Percentiles rank a stretch among this genome's conserved stretches.
These are phyloP conservation scores for Psettodes erumei DNA, from an alignment of 2,113 vertebrate genomes.

Conservation along the genomic window DNA sequence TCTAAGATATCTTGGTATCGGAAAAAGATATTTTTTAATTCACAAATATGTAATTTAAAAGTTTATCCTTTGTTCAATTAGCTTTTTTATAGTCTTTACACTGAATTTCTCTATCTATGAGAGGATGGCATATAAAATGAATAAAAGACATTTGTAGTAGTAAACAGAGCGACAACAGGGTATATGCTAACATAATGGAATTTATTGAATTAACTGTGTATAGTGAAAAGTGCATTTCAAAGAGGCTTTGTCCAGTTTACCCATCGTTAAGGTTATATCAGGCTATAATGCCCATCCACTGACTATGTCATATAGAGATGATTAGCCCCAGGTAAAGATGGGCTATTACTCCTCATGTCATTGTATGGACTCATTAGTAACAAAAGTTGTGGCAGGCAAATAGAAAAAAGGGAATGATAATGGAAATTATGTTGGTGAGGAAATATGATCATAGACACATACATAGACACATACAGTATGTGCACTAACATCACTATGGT, in stretches of 20 bases:
- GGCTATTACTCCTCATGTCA: background rate
- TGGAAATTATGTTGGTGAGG: background rate
- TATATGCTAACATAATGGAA: constrained; percentile 3
- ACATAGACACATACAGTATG: too few relatives aligned
- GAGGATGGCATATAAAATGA: background rate
- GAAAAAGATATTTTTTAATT: too few relatives aligned
- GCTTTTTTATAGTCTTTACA: background rate
- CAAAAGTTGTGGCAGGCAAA: background rate
- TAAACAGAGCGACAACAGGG: background rate
- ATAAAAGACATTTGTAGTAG: background rate
- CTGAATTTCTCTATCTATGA: background rate
- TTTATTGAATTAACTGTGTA: constrained; percentile 13
- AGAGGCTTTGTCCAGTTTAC: constrained; percentile 26
- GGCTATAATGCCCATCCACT: background rate
- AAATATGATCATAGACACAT: background rate
- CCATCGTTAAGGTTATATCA: background rate
- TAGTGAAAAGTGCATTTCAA: background rate
- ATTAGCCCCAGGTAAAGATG: background rate
- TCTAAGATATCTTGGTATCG: background rate
- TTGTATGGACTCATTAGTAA: constrained; percentile 9
- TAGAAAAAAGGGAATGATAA: background rate
- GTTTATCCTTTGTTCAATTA: background rate
- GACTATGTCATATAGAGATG: background rate
- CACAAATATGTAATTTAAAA: background rate
- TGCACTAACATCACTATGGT: background rate